phyloP scores from a whole-genome alignment of 2,797 vertebrate genomes.

The Sylvia borin region DNA sequence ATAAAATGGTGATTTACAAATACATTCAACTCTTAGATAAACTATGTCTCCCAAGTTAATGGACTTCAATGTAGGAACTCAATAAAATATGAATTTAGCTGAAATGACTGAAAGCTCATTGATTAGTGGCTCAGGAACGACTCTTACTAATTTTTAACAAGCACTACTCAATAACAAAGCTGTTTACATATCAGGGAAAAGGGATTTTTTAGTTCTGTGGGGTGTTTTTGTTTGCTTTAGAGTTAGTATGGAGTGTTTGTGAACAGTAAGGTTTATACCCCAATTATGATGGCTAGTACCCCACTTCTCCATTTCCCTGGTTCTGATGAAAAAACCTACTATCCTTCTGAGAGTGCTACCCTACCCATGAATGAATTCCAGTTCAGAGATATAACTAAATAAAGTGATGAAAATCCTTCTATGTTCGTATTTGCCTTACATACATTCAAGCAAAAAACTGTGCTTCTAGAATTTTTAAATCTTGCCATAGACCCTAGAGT shows the following conservation, averaged over 20 bases:
- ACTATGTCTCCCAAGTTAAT: background rate
- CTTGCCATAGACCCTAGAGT: background rate
- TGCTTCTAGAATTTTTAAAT: background rate
- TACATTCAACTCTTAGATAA: background rate
- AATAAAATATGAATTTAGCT: background rate
- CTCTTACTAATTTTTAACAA: background rate
- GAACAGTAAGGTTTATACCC: background rate
- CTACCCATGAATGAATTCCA: background rate
- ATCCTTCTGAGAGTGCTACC: background rate
- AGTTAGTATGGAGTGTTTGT: background rate
- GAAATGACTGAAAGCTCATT: background rate
- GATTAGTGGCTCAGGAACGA: background rate
- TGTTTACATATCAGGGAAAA: background rate
- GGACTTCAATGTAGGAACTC: background rate
- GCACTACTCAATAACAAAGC: background rate
- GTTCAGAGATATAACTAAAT: background rate
- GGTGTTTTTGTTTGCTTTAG: accelerated
- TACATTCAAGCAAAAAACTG: background rate
- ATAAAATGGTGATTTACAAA: background rate
- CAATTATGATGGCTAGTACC: background rate
- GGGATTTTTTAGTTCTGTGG: accelerated
- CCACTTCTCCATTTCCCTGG: background rate
- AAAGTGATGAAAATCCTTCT: background rate
- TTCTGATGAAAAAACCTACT: background rate
- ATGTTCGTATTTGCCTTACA: background rate